phyloP scores from a whole-genome alignment of 2,113 vertebrate genomes.

The Bostrychus sinensis region DNA sequence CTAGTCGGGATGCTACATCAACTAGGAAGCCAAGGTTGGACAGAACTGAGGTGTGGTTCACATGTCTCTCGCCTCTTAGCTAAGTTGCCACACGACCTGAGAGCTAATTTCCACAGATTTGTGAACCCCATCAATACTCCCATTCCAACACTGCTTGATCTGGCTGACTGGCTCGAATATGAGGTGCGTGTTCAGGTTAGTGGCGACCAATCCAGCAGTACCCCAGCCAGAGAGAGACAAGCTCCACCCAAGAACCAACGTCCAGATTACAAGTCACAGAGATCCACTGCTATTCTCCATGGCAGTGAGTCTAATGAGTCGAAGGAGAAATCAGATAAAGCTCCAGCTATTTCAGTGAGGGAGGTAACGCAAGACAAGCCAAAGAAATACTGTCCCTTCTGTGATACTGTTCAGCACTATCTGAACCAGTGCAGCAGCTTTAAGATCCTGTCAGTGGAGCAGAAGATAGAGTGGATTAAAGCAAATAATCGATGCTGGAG shows the following conservation, averaged over 20 bases:
- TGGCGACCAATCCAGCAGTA: background rate
- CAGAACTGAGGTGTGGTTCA: background rate
- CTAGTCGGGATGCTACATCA: slow-evolving; percentile 2
- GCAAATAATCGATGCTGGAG: background rate
- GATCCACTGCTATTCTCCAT: no score
- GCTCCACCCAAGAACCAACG: background rate
- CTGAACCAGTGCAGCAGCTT: background rate
- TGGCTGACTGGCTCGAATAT: slow-evolving; percentile 16
- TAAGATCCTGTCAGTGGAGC: background rate
- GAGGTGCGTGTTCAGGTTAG: background rate
- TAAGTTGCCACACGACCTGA: slow-evolving; percentile 15
- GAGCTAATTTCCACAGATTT: slow-evolving; percentile 4
- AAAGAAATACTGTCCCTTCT: background rate
- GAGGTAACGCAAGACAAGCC: background rate
- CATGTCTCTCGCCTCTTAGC: slow-evolving; percentile 8
- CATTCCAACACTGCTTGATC: slow-evolving; percentile 11
- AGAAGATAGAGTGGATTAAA: background rate
- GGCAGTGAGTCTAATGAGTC: no score
- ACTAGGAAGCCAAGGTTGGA: background rate
- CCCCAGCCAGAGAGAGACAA: background rate
- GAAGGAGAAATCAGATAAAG: background rate
- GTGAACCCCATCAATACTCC: slow-evolving; percentile 16
- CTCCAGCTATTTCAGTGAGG: background rate
- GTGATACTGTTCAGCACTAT: background rate
- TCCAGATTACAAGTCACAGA: background rate